These are phyloP conservation scores for Lipophrys pholis DNA, from an alignment of 2,113 vertebrate species.

Conservation along the genomic window DNA sequence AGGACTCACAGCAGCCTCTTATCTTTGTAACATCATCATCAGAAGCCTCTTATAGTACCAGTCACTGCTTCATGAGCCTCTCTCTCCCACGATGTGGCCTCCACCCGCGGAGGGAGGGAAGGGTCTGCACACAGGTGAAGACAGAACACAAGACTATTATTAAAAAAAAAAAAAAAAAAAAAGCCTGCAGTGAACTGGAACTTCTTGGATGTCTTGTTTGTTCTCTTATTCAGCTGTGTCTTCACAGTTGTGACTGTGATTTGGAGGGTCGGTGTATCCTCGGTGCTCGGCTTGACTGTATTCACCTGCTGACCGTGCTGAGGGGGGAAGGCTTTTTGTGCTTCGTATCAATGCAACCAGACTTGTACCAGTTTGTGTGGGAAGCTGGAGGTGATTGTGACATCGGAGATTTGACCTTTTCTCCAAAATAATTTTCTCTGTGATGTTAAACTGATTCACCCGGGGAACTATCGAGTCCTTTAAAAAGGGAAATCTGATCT, in stretches of 20 bases:
- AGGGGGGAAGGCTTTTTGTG: not conserved
- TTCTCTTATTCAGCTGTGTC: slow-evolving; percentile 15
- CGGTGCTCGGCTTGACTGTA: slow-evolving; percentile 13
- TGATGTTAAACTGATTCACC: slow-evolving; percentile 3
- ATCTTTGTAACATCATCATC: slow-evolving; percentile 27
- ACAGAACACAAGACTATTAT: slow-evolving; percentile 38
- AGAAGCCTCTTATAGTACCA: not conserved
- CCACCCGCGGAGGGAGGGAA: not conserved
- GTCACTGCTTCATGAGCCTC: no score
- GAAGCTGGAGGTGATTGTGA: slow-evolving; percentile 15
- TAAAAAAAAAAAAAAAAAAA: not conserved
- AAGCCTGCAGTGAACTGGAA: slow-evolving; percentile 26
- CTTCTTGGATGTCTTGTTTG: slow-evolving; percentile 49
- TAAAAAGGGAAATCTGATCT: slow-evolving; percentile 22
- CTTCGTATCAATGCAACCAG: no score
- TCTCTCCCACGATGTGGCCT: slow-evolving; percentile 14
- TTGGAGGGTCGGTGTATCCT: slow-evolving; percentile 15
- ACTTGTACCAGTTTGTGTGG: no score
- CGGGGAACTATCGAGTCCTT: slow-evolving; percentile 1
- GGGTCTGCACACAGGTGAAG: slow-evolving; percentile 41
- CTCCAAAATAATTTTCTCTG: slow-evolving; percentile 24
- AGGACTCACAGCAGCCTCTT: not conserved
- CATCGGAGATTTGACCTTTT: slow-evolving; percentile 30
- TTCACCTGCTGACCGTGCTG: slow-evolving; percentile 28
- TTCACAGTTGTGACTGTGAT: slow-evolving; percentile 43